Percentiles rank a stretch among this genome's conserved stretches.
phyloP scores from a whole-genome alignment of 1,140 invertebrate genomes.

The Ceratina australensis region DNA sequence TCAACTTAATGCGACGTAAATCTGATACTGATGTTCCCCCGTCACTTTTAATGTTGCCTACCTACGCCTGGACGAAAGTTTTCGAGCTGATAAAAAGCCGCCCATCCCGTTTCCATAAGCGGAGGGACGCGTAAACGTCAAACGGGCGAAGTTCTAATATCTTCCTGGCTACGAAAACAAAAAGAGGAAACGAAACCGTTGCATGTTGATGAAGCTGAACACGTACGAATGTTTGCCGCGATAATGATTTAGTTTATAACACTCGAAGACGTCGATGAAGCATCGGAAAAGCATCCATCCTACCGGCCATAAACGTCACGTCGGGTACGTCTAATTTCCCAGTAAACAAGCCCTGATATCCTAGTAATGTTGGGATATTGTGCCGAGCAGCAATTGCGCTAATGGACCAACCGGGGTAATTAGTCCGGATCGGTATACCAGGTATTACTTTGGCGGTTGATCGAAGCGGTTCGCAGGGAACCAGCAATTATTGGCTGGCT shows the following conservation, averaged over 20 bases:
- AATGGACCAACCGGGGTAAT: constrained; percentile 41
- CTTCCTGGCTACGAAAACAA: too few species aligned
- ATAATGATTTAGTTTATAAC: neutral
- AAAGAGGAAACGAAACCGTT: neutral
- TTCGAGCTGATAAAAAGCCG: neutral
- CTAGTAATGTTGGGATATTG: constrained; percentile 42
- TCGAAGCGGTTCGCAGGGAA: constrained; percentile 17
- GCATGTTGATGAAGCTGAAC: neutral
- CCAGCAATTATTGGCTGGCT: constrained; percentile 37
- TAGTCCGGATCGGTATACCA: constrained; percentile 40
- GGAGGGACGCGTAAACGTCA: neutral
- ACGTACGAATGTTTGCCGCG: too few species aligned
- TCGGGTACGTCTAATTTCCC: constrained; percentile 23
- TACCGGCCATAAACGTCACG: constrained; percentile 1
- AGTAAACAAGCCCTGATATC: constrained; percentile 34
- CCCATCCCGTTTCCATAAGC: neutral
- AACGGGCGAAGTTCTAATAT: too few species aligned
- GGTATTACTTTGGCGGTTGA: constrained; percentile 36
- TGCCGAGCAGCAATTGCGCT: constrained; percentile 41
- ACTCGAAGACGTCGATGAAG: neutral
- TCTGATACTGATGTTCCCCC: constrained; percentile 35
- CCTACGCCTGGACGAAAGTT: neutral
- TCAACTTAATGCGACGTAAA: constrained; percentile 38
- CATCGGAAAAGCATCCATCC: neutral
- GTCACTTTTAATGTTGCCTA: constrained; percentile 21